These are phyloP conservation scores for Eutolmus rufibarbis DNA, from an alignment of 2,888 invertebrate species.

Conservation along the genomic window DNA sequence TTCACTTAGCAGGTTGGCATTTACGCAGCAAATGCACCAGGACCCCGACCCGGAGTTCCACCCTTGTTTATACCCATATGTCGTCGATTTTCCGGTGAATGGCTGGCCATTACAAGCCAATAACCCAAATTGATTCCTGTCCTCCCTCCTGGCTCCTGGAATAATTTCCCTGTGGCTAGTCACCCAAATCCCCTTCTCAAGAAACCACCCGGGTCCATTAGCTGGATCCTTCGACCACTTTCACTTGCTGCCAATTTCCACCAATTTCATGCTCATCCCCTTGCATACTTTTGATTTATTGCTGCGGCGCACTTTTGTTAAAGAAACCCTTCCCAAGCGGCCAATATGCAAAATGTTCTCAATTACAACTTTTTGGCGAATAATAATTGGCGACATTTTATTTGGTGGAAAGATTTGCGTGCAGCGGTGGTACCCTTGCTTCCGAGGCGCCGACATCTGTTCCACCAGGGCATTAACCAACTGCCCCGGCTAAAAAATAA, in stretches of 20 bases:
- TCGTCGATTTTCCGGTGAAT: conserved; percentile 46
- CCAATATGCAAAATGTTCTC: conserved; percentile 1
- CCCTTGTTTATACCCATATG: conserved; percentile 48
- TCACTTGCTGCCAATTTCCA: neutral
- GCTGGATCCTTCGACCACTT: neutral
- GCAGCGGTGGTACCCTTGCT: neutral
- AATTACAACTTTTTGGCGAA: conserved; percentile 25
- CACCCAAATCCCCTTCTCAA: neutral
- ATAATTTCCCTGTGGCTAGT: neutral
- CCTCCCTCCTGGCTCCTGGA: neutral
- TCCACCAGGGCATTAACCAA: neutral
- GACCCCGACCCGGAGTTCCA: neutral
- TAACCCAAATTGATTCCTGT: conserved; percentile 54
- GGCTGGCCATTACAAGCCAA: conserved; percentile 48
- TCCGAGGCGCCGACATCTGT: neutral
- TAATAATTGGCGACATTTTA: conserved; percentile 24
- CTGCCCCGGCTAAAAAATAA: neutral
- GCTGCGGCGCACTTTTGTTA: neutral
- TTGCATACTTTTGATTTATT: neutral
- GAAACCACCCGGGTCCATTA: neutral
- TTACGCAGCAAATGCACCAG: neutral
- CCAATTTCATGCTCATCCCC: neutral
- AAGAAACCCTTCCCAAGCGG: neutral
- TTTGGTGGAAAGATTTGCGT: neutral
- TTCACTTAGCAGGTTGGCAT: neutral